Evolutionary conservation across 2,888 invertebrate genomes (phyloP), one percentile per base, ranked within the genome.

Genomic region (Lithophane semibrunnea): DNA sequence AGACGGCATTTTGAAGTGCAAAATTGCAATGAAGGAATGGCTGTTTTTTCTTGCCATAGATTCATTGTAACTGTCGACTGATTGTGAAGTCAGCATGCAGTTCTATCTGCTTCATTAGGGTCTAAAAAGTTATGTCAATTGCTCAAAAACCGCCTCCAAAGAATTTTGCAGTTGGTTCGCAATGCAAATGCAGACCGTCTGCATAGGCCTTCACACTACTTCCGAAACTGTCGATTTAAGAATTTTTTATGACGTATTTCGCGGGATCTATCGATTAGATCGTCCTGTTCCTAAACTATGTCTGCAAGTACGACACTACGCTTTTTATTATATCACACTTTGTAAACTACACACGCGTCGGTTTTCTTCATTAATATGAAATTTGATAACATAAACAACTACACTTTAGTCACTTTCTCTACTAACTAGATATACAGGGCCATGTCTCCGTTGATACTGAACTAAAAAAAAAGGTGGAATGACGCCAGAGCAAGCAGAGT

Each of bases 381-480:
- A 69, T 13, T 21, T 58, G 13, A 44, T 52, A 52, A 18, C 29
- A 49, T 61, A 49, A 56, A 44, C 29, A 16, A 44, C 37, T 54
- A 69, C 10, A 65, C 68, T 61, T n/a, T 56, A 37, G 29, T 60
- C 54, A 80, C 70, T 83, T 70, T 73, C 29, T 66, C 66, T 69
- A 81, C 80, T 84, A 84, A 84, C 80, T 84, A 81, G 4, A 81
- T 84, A 73, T 81, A 81, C 37, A 84, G 73, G 24, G 81, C 85
- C 82, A 80, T 80, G 66, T 67, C 66, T 72, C 64, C 72, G 61
- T 58, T 64, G 16, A 70, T 58, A 76, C 76, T 82, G 69, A 85
- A 82, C 69, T 82, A 56, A 75, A 72, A 56, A 75, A 72, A 60
- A 70, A 60, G 4, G 21, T 10, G 18, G 21, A 64, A 58, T 49